These are phyloP conservation scores for Eulithis prunata DNA, from an alignment of 2,888 invertebrate genomes.

Conservation along the genomic window DNA sequence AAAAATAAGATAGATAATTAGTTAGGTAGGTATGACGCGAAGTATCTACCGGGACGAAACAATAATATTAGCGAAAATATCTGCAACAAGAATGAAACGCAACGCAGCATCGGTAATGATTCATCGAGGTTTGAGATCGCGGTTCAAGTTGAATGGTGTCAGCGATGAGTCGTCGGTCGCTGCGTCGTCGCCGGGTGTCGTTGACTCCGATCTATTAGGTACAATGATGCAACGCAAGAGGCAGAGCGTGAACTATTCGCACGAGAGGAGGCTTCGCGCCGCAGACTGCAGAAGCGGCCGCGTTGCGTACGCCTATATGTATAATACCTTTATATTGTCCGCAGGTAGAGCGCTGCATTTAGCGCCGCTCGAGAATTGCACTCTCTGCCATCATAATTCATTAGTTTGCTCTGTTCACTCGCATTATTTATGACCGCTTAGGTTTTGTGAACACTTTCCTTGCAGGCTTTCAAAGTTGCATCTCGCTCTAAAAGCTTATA, in stretches of 20 bases:
- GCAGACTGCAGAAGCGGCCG: constrained; percentile 33
- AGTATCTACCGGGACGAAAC: too few species aligned
- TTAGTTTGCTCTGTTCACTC: constrained; percentile 72
- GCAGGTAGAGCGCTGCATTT: constrained; percentile 50
- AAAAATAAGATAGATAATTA: too few species aligned
- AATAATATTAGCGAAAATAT: constrained; percentile 46
- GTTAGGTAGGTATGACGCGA: too few species aligned
- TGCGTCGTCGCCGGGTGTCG: constrained; percentile 63
- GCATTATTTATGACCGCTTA: constrained; percentile 76
- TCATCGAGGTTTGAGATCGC: constrained; percentile 46
- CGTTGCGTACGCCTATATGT: constrained; percentile 41
- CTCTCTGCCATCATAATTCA: constrained; percentile 74
- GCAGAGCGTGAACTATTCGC: constrained; percentile 72
- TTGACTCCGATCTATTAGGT: constrained; percentile 66
- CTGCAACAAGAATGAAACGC: constrained; percentile 35
- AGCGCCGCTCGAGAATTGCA: constrained; percentile 54
- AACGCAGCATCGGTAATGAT: constrained; percentile 48
- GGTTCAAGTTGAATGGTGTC: constrained; percentile 63
- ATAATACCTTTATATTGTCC: constrained; percentile 46
- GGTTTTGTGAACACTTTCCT: constrained; percentile 70
- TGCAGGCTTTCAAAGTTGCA: constrained; percentile 62
- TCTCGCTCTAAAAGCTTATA: constrained; percentile 36
- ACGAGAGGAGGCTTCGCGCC: constrained; percentile 53
- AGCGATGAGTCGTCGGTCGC: constrained; percentile 65
- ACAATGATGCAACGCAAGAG: constrained; percentile 71